A percentile compares a stretch with the other conserved stretches of the same genome.
Conservation (phyloP, 35 echinoderm and acorn worm species). For the Lytechinus variegatus region DNA sequence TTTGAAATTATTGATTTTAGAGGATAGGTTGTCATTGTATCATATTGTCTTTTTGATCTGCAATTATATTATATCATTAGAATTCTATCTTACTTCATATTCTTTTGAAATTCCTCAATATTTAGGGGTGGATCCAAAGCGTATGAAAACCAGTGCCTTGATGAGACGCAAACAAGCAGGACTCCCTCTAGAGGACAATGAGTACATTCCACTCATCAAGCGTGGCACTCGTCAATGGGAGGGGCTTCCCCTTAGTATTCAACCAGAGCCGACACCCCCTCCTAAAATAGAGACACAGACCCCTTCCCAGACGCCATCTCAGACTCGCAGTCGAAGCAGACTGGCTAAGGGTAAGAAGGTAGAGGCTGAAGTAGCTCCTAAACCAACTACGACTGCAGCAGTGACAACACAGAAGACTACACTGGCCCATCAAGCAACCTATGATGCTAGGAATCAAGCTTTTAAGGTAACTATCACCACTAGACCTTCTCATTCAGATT, state of each 20-base stretch:
- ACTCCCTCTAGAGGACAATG: conserved; percentile 79
- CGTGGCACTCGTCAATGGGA: conserved; percentile 77
- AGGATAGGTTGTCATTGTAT: not conserved
- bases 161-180: conserved; percentile 87
- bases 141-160: conserved; percentile 88
- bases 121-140: conserved; percentile 87
- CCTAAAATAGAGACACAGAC: conserved; percentile 16
- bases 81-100: not conserved
- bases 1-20: too few relatives aligned
- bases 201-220: conserved; percentile 85
- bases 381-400: conserved; percentile 59
- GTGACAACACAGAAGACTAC: conserved; percentile 80
- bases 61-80: not conserved
- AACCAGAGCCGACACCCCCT: conserved; percentile 40
- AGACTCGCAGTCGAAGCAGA: conserved; percentile 25
- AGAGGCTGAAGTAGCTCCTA: not conserved
- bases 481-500: too few relatives aligned
- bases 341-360: not conserved
- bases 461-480: conserved; percentile 65
- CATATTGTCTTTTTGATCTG: not conserved
- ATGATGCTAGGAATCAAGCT: conserved; percentile 71
- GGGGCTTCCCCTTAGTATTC: conserved; percentile 65
- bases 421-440: conserved; percentile 70
- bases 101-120: not conserved
- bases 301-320: not conserved